These are phyloP conservation scores for Imbricaverruca yamaguchii DNA, from an alignment of 2,888 invertebrate genomes.

Conservation along the genomic window DNA sequence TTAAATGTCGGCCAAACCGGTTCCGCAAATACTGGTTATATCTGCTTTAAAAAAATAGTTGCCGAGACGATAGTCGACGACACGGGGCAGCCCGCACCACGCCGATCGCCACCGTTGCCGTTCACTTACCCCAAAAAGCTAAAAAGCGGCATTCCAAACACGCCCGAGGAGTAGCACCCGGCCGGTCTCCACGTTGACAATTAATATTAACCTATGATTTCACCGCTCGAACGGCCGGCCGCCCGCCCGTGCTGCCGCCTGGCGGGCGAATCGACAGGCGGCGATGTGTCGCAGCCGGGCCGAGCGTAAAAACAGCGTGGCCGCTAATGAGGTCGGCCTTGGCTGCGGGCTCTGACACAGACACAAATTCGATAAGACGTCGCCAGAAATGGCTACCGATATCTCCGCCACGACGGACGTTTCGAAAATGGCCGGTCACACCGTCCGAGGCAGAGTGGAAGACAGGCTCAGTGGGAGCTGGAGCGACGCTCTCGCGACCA, in stretches of 20 bases:
- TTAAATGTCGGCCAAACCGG: not conserved
- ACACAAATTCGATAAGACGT: conserved; percentile 13
- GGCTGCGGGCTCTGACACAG: not conserved
- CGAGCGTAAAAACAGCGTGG: not conserved
- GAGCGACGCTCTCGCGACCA: not conserved
- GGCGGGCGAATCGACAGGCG: not conserved
- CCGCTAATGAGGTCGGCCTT: not conserved
- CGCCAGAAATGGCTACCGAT: not conserved
- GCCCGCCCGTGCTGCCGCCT: not conserved
- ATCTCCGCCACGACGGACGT: not conserved
- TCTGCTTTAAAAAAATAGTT: not conserved
- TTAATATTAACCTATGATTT: conserved; percentile 8
- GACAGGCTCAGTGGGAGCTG: not conserved
- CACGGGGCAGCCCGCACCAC: too few relatives aligned
- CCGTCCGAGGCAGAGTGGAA: not conserved
- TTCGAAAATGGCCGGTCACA: not conserved
- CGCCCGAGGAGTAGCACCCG: not conserved
- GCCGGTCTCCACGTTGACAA: not conserved
- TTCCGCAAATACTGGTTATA: not conserved
- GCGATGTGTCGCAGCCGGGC: not conserved
- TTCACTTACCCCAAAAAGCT: not conserved
- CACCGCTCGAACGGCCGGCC: not conserved
- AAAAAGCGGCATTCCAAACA: conserved; percentile 16
- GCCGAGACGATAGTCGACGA: too few relatives aligned
- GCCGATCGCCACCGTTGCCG: too few relatives aligned